Evolutionary conservation across 2,888 invertebrate genomes (phyloP).

Genomic region (Thysanoteuthis rhombus): DNA sequence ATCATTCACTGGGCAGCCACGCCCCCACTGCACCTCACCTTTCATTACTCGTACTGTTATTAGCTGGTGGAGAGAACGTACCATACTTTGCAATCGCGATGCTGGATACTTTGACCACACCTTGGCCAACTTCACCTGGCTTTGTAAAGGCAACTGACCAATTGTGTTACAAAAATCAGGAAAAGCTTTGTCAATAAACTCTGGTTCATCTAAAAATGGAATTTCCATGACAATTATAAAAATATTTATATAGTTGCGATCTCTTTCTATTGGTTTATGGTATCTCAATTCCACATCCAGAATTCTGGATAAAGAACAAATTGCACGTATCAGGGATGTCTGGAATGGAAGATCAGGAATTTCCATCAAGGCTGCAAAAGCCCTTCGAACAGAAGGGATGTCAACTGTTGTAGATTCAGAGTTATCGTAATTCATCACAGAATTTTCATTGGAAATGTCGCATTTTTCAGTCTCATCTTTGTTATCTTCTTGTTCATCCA

Average conservation of each 20-base stretch:
- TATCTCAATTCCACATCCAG: constrained; percentile 78
- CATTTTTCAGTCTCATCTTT: constrained; percentile 46
- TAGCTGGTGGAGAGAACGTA: constrained; percentile 79
- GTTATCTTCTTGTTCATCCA: constrained; percentile 72
- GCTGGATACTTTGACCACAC: constrained; percentile 76
- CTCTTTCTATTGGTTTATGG: constrained; percentile 68
- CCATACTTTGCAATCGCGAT: constrained; percentile 50
- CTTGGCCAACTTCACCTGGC: constrained; percentile 82
- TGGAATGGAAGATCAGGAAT: constrained; percentile 70
- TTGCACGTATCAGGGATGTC: constrained; percentile 79
- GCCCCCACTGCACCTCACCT: constrained; percentile 73
- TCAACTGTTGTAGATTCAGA: constrained; percentile 59
- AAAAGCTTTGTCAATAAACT: constrained; percentile 84
- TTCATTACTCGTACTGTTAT: constrained; percentile 84
- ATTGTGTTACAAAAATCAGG: constrained; percentile 79
- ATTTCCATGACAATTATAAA: constrained; percentile 83
- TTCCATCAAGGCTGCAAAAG: constrained; percentile 73
- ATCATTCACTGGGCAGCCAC: constrained; percentile 80
- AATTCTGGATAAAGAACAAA: constrained; percentile 78
- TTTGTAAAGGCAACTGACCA: constrained; percentile 77
- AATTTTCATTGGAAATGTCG: constrained; percentile 32
- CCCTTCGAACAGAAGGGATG: constrained; percentile 75
- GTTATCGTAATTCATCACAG: constrained; percentile 32
- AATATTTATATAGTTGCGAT: constrained; percentile 72
- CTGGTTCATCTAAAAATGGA: constrained; percentile 73